Evolutionary conservation across 2,888 invertebrate species (phyloP).

Genomic region (Agapostemon virescens): DNA sequence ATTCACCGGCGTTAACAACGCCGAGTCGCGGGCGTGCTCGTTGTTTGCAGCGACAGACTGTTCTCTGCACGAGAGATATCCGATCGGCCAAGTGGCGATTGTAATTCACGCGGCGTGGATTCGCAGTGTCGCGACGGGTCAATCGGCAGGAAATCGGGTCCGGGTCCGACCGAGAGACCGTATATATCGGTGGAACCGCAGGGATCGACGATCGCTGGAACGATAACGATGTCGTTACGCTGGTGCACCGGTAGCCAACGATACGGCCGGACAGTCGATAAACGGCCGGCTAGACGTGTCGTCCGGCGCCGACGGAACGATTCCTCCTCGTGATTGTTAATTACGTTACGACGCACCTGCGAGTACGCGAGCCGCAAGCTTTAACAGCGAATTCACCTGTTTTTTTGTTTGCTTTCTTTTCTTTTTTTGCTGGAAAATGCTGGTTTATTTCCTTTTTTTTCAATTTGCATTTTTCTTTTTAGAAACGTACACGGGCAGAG

Average conservation of each 20-base stretch:
- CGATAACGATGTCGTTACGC: constrained; percentile 67
- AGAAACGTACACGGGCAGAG: background rate
- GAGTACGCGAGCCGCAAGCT: background rate
- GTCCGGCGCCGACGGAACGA: constrained; percentile 67
- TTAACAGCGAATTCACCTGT: background rate
- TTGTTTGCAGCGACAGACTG: constrained; percentile 6
- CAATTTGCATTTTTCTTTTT: background rate
- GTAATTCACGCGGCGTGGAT: constrained; percentile 18
- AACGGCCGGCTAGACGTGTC: constrained; percentile 62
- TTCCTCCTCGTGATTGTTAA: constrained; percentile 71
- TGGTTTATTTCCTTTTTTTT: no score
- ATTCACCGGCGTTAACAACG: constrained; percentile 1
- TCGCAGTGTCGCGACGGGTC: background rate
- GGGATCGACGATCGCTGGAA: constrained; percentile 56
- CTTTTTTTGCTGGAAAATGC: background rate
- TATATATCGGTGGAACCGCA: constrained; percentile 39
- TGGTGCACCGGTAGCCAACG: constrained; percentile 27
- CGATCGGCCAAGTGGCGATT: constrained; percentile 10
- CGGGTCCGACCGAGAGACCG: constrained; percentile 7
- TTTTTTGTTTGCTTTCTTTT: no score
- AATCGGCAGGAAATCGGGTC: constrained; percentile 4
- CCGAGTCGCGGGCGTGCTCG: background rate
- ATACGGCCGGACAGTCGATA: constrained; percentile 59
- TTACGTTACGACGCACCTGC: constrained; percentile 50
- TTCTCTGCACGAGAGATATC: background rate